phyloP scores from a whole-genome alignment of 2,797 vertebrate species.

The Strix occidentalis region DNA sequence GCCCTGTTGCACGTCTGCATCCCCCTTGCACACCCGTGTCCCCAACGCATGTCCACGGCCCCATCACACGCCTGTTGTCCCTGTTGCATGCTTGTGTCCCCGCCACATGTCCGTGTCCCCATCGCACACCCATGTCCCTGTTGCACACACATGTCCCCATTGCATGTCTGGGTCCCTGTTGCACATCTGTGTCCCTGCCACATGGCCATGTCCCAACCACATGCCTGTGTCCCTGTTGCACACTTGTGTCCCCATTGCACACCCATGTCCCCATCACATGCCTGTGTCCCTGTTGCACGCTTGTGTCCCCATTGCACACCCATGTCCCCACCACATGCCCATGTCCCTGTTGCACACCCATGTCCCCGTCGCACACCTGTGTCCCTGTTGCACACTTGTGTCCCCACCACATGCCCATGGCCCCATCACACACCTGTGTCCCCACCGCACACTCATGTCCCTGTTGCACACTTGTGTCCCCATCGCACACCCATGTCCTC shows the following conservation, averaged over 20 bases:
- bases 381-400: fast-evolving
- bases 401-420: fast-evolving
- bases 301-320: neutral
- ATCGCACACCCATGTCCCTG: too few species aligned
- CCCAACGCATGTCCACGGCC: neutral
- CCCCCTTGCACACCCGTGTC: neutral
- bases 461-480: neutral
- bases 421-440: neutral
- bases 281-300: fast-evolving
- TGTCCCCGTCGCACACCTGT: fast-evolving
- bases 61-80: neutral
- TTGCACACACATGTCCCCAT: neutral
- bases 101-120: too few species aligned
- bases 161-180: neutral
- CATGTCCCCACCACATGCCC: fast-evolving
- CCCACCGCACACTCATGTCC: fast-evolving
- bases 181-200: neutral
- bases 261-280: neutral
- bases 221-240: neutral
- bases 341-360: neutral
- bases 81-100: neutral
- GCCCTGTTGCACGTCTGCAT: too few species aligned
- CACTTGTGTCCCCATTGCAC: neutral
- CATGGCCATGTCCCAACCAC: neutral
- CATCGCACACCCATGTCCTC: fast-evolving